A percentile compares a stretch with the other conserved stretches of the same genome.
Conservation (phyloP, 2,888 invertebrate genomes). For the Synanthedon vespiformis region DNA sequence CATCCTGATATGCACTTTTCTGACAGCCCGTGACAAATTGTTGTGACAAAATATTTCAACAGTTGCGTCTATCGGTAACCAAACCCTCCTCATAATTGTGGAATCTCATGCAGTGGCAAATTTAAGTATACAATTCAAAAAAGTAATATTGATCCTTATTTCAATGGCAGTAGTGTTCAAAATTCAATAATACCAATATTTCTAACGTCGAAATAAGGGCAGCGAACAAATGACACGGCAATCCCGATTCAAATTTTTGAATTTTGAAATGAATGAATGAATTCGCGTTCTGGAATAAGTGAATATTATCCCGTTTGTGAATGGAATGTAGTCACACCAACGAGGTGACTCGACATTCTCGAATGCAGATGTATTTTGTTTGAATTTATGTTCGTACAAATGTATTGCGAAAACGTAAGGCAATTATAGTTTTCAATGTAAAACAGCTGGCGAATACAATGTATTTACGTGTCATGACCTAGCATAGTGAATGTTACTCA, state of each 20-base stretch:
- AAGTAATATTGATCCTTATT: constrained; percentile 1
- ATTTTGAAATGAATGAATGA: constrained; percentile 47
- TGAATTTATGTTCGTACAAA: neutral
- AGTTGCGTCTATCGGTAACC: constrained; percentile 49
- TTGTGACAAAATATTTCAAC: constrained; percentile 71
- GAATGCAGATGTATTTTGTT: neutral
- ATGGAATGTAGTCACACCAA: constrained; percentile 12
- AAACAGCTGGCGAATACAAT: neutral
- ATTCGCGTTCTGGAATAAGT: constrained; percentile 30
- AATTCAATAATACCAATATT: neutral
- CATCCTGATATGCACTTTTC: constrained; percentile 51
- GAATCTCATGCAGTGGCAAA: constrained; percentile 15
- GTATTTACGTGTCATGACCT: neutral
- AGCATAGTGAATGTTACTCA: neutral
- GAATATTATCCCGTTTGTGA: constrained; percentile 12
- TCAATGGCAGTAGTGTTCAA: neutral
- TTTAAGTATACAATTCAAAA: constrained; percentile 5
- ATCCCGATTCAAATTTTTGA: constrained; percentile 39
- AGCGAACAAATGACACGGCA: constrained; percentile 37
- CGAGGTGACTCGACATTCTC: constrained; percentile 29
- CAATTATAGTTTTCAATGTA: neutral
- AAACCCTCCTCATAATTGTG: constrained; percentile 31
- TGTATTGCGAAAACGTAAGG: neutral
- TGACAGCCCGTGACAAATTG: constrained; percentile 66
- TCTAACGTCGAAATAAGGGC: neutral